Evolutionary conservation across 2,888 invertebrate species (phyloP).

Genomic region (Exocentrus adspersus): DNA sequence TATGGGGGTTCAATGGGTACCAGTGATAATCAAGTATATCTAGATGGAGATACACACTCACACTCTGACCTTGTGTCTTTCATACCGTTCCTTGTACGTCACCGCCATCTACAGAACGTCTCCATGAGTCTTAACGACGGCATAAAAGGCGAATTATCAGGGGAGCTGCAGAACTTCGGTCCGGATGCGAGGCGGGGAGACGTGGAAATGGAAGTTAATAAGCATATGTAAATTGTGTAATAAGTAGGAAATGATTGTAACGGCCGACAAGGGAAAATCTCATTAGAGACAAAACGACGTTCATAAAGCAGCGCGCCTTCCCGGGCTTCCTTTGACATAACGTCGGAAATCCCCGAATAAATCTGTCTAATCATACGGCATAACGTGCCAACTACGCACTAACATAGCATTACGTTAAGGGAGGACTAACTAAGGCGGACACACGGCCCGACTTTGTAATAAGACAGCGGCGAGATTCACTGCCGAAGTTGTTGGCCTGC

Average conservation of each 20-base stretch:
- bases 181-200: background rate
- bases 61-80: background rate
- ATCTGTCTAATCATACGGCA: slow-evolving; percentile 63
- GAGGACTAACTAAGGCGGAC: slow-evolving; percentile 55
- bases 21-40: too few species aligned
- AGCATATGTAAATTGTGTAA: slow-evolving; percentile 58
- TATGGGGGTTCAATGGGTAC: too few species aligned
- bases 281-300: slow-evolving; percentile 55
- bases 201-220: slow-evolving; percentile 34
- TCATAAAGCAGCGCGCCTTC: slow-evolving; percentile 54
- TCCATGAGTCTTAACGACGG: slow-evolving; percentile 6
- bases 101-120: background rate
- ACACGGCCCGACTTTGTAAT: slow-evolving; percentile 50
- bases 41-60: too few species aligned
- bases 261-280: slow-evolving; percentile 57
- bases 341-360: slow-evolving; percentile 61
- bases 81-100: background rate
- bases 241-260: slow-evolving; percentile 57
- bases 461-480: slow-evolving; percentile 57
- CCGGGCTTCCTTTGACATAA: slow-evolving; percentile 58
- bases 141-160: slow-evolving; percentile 23
- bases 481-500: slow-evolving; percentile 55
- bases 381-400: slow-evolving; percentile 63
- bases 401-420: slow-evolving; percentile 61
- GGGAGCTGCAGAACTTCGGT: background rate